These are phyloP conservation scores for Enteromius fasciolatus DNA, from an alignment of 2,797 vertebrate species.

Conservation along the genomic window DNA sequence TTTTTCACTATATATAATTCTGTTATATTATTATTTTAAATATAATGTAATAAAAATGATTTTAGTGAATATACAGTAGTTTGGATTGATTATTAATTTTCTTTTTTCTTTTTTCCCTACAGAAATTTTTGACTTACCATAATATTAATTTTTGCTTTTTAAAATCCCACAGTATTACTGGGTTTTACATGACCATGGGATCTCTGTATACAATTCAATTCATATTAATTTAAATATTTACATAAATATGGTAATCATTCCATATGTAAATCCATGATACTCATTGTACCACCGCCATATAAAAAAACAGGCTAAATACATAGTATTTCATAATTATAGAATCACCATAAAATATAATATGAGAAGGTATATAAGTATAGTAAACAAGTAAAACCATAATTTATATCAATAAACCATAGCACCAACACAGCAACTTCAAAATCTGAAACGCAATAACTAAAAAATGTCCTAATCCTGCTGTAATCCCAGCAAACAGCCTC, in stretches of 20 bases:
- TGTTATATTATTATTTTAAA: background rate
- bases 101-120: background rate
- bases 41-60: background rate
- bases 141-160: background rate
- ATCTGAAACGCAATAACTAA: constrained; percentile 14
- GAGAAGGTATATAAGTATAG: background rate
- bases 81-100: background rate
- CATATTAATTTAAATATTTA: background rate
- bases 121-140: background rate
- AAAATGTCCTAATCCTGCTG: constrained; percentile 30
- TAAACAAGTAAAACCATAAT: background rate
- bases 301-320: background rate
- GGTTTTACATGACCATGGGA: background rate
- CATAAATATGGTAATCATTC: background rate
- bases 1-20: background rate
- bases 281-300: background rate
- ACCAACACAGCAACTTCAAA: background rate
- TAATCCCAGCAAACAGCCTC: constrained; percentile 37
- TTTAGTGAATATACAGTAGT: too few relatives aligned
- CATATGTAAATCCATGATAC: background rate
- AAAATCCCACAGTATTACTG: background rate
- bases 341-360: background rate
- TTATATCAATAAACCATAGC: background rate
- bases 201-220: background rate
- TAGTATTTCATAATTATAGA: background rate